Evolutionary conservation across 30 jellyfish, hydroid and myxozoan species (phyloP).

Genomic region (Chironex yamaguchii): DNA sequence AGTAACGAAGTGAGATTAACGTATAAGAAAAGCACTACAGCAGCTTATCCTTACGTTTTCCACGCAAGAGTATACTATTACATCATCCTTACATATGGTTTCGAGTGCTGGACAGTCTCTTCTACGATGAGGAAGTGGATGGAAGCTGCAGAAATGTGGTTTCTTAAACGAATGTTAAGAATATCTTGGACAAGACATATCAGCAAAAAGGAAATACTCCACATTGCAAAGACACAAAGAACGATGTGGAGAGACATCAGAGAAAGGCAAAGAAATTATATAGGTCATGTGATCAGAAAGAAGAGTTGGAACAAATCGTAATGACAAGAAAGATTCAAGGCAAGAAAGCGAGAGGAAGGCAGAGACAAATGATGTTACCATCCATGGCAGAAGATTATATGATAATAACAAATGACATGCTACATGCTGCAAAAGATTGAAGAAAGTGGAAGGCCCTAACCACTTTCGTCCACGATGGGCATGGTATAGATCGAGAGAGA

Average conservation of each 20-base stretch:
- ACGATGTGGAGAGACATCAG: slow-evolving; percentile 14
- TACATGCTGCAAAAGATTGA: slow-evolving; percentile 8
- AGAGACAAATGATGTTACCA: too few relatives aligned
- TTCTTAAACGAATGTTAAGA: neutral
- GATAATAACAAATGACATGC: slow-evolving; percentile 13
- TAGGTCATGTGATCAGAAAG: neutral
- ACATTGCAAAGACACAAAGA: slow-evolving; percentile 1
- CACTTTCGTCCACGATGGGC: too few relatives aligned
- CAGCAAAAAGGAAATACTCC: neutral
- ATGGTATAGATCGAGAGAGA: too few relatives aligned
- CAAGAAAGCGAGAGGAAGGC: slow-evolving; percentile 31
- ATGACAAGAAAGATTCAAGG: slow-evolving; percentile 3
- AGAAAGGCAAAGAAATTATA: neutral
- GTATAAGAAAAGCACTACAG: too few relatives aligned
- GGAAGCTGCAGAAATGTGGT: slow-evolving; percentile 3
- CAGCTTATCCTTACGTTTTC: too few relatives aligned
- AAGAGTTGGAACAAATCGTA: slow-evolving; percentile 19
- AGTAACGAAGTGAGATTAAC: too few relatives aligned
- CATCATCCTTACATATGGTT: slow-evolving; percentile 4
- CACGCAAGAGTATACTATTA: too few relatives aligned
- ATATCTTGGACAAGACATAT: too few relatives aligned
- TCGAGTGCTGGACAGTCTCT: neutral
- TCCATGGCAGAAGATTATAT: slow-evolving; percentile 5
- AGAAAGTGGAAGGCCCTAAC: slow-evolving; percentile 2
- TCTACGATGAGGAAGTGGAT: neutral